These are phyloP conservation scores for Megaceryle maxima DNA, from an alignment of 2,113 vertebrate species.

Conservation along the genomic window DNA sequence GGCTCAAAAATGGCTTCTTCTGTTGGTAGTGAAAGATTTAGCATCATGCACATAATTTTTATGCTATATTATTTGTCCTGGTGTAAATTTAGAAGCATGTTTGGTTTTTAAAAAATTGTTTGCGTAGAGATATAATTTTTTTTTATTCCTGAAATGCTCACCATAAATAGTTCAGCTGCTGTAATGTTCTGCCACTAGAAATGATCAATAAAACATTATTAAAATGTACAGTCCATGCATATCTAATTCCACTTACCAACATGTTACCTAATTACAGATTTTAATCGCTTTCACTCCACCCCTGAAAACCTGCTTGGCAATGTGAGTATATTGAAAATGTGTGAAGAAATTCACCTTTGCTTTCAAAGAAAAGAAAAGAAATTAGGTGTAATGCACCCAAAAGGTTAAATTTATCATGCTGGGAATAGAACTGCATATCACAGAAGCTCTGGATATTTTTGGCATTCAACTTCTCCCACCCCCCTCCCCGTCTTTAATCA, in stretches of 20 bases:
- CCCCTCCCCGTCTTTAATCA: constrained; percentile 68
- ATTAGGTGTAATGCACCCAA: neutral
- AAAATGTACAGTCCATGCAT: constrained; percentile 65
- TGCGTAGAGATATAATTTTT: neutral
- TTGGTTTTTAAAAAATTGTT: constrained; percentile 32
- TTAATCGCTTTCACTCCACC: constrained; percentile 56
- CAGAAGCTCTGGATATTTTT: constrained; percentile 72
- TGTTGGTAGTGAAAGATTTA: constrained; percentile 10
- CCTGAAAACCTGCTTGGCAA: neutral
- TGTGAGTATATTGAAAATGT: neutral
- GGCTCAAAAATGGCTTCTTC: neutral
- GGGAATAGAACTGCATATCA: constrained; percentile 52
- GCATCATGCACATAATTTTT: neutral
- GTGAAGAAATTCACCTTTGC: constrained; percentile 16
- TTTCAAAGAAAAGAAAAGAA: constrained; percentile 38
- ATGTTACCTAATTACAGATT: constrained; percentile 66
- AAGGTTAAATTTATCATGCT: constrained; percentile 60
- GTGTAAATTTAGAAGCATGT: neutral
- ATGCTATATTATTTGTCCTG: constrained; percentile 12
- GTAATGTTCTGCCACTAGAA: constrained; percentile 47
- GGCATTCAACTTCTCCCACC: constrained; percentile 70
- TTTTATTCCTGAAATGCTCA: constrained; percentile 49
- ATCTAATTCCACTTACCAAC: constrained; percentile 60
- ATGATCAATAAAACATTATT: constrained; percentile 62
- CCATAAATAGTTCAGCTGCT: constrained; percentile 54